These are phyloP conservation scores for Lasioglossum vierecki DNA, from an alignment of 2,888 invertebrate genomes.

Conservation along the genomic window DNA sequence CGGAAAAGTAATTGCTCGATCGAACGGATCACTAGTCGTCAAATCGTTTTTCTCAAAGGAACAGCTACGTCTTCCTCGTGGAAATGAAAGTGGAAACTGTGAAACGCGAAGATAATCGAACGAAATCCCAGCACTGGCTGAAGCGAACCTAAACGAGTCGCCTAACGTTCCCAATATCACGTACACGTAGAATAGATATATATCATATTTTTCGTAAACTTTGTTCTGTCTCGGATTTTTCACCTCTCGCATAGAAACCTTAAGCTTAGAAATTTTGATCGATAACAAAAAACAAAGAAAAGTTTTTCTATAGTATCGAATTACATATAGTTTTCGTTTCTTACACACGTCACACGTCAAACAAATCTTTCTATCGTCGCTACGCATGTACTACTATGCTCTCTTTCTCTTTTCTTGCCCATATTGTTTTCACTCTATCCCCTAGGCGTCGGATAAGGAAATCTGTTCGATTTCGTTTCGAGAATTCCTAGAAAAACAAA, in stretches of 20 bases:
- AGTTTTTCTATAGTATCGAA: conserved; percentile 47
- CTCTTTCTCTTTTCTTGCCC: background rate
- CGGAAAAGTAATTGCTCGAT: conserved; percentile 14
- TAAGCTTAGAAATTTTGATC: conserved; percentile 62
- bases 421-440: conserved; percentile 2
- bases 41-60: background rate
- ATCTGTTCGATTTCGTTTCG: conserved; percentile 48
- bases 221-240: background rate
- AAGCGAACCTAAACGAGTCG: conserved; percentile 21
- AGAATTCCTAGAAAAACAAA: conserved; percentile 65
- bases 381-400: conserved; percentile 24
- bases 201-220: background rate
- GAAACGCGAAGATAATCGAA: background rate
- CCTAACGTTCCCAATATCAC: conserved; percentile 4
- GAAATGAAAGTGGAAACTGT: background rate
- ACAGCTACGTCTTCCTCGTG: background rate
- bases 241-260: conserved; percentile 36
- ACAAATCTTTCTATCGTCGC: conserved; percentile 44
- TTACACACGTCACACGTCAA: conserved; percentile 54
- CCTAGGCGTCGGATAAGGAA: conserved; percentile 67
- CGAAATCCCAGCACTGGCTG: conserved; percentile 2
- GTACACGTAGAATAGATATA: background rate
- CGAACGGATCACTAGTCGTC: background rate
- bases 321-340: conserved; percentile 19
- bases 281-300: no score